Base-by-base conservation (phyloP, 2,797 vertebrate species). In the Cichlasoma orientale region DNA sequence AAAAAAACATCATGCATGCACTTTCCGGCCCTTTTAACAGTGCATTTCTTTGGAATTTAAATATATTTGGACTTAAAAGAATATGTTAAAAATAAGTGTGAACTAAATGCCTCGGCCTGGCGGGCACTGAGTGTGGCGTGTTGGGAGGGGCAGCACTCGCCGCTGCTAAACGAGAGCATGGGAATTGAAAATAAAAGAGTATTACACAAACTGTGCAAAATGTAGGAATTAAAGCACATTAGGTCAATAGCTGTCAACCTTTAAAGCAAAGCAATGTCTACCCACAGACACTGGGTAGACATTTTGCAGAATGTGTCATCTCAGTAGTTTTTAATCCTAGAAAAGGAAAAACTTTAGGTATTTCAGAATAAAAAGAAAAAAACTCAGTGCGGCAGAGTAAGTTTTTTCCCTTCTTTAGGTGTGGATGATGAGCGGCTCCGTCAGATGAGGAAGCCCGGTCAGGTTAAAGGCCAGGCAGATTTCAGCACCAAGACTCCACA, bases 401-500 rank as follows among this genome's bases (percentile, higher is more conserved):
- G 47, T 11, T 5, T 68, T 36, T 59, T 33, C 4, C 3, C 10
- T 50, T 75, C 47, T 11, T 2, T 56, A 96, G 96, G 96, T 36
- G 88, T 96, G 56, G 96, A 96, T 41, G 95, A 96, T 38, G 95
- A 96, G 78, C 85, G 87, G 57, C 90, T 96, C 27, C 93, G 92
- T 38, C 94, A 88, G 86, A 85, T 94, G 3, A 93, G 90, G 74
- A 95, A 88, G 54, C 91, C 93, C 0, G 91, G 93, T 31, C 86
- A 86, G 75, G 91, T 94, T 4, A 96, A 95, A 88, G 95, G 95
- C 25, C 95, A 94, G 88, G 87, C 93, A 0, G 95, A 96, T 33
- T 96, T 95, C 88, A 96, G 95, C 92, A 95, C 94, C 87, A 96
- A 96, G 93, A 96, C 94, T 2, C 96, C 96, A 0, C 96, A 97